Percentiles rank a stretch among this genome's conserved stretches.
Evolutionary conservation across 2,888 invertebrate species (phyloP).

Genomic region (Pogonocherus hispidulus): DNA sequence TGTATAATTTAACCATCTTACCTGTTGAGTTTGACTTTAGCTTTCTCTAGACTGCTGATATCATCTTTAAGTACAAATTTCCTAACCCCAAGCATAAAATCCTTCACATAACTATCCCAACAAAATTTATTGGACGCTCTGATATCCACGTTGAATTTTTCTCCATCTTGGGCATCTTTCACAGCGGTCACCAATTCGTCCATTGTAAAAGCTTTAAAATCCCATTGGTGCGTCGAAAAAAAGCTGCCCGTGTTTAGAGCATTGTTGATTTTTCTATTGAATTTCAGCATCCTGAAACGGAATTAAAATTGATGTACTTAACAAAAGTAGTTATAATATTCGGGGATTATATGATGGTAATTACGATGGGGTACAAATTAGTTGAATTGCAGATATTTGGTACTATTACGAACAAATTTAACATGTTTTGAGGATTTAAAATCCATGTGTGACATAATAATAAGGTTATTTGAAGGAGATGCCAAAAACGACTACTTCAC

Average conservation of each 20-base stretch:
- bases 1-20: conserved; percentile 58
- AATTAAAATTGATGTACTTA: conserved; percentile 14
- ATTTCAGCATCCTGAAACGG: conserved; percentile 82
- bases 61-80: conserved; percentile 86
- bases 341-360: no score
- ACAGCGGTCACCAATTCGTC: conserved; percentile 73
- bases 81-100: conserved; percentile 88
- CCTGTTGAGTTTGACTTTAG: conserved; percentile 78
- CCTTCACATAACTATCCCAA: conserved; percentile 86
- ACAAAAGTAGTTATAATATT: no score
- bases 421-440: no score
- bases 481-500: no score
- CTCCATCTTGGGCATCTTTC: conserved; percentile 70
- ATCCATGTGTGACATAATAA: no score
- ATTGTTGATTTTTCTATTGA: conserved; percentile 84
- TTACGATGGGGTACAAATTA: no score
- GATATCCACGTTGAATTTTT: conserved; percentile 78
- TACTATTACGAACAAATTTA: no score
- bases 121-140: conserved; percentile 71
- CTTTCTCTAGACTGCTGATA: conserved; percentile 75
- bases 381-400: no score
- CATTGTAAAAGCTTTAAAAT: conserved; percentile 78
- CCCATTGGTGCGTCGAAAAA: conserved; percentile 89
- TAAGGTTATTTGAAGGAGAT: no score
- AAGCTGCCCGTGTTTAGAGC: conserved; percentile 86